A percentile compares a stretch with the other conserved stretches of the same genome.
Evolutionary conservation across 2,113 vertebrate species (phyloP).

Genomic region (Myotis yumanensis): DNA sequence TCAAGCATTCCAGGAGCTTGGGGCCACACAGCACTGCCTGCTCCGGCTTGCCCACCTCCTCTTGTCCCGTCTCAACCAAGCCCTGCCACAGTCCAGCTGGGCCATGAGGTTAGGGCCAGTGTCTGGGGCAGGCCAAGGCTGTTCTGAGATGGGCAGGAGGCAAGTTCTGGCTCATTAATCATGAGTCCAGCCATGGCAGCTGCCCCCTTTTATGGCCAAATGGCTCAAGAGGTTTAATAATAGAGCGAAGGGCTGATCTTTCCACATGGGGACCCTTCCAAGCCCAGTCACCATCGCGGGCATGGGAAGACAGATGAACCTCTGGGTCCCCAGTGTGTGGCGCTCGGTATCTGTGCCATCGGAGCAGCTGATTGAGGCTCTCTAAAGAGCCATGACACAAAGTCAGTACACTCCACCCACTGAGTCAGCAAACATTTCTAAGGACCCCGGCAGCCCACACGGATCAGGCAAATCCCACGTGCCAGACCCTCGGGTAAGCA

Average conservation of each 20-base stretch:
- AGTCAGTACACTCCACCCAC: background rate
- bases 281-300: background rate
- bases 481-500: background rate
- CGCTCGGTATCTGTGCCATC: background rate
- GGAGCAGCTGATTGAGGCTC: accelerated
- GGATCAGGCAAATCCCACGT: accelerated
- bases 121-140: background rate
- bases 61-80: background rate
- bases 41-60: background rate
- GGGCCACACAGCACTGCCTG: too few relatives aligned
- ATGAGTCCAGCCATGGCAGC: slow-evolving; percentile 37
- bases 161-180: slow-evolving; percentile 51
- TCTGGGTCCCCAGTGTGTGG: background rate
- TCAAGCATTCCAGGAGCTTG: background rate
- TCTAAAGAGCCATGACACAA: background rate
- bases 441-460: background rate
- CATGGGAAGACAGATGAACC: background rate
- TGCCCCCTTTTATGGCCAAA: slow-evolving; percentile 74
- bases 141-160: background rate
- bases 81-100: background rate
- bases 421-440: background rate
- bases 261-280: background rate
- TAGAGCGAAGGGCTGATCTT: slow-evolving; percentile 31
- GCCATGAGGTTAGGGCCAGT: background rate
- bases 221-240: slow-evolving; percentile 58